These are phyloP conservation scores for Ostrea denselamellosa DNA, from an alignment of 1,140 invertebrate genomes.

Conservation along the genomic window DNA sequence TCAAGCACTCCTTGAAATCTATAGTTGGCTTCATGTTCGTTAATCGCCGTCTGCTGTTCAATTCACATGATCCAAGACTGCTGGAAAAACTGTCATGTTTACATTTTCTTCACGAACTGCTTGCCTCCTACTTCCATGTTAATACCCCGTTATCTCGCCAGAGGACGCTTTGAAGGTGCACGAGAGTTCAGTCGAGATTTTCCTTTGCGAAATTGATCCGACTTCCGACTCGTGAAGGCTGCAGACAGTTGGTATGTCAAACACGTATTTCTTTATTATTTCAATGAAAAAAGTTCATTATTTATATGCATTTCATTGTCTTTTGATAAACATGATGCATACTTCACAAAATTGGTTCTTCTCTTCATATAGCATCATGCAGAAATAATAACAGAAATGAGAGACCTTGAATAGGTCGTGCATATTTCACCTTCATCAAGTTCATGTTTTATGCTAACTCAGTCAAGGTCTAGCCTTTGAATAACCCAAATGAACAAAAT, in stretches of 20 bases:
- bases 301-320: background rate
- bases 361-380: background rate
- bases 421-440: background rate
- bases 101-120: background rate
- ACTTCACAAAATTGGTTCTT: background rate
- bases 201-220: conserved; percentile 3
- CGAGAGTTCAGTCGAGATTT: conserved; percentile 33
- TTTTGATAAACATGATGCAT: background rate
- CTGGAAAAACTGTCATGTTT: background rate
- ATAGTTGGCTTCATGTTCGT: conserved; percentile 59
- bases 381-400: background rate
- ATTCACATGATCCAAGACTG: background rate
- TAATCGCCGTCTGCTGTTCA: background rate
- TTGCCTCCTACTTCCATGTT: conserved; percentile 37
- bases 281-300: background rate
- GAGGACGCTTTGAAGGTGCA: conserved; percentile 4
- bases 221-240: conserved; percentile 29
- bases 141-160: conserved; percentile 19
- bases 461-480: too few relatives aligned
- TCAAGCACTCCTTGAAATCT: conserved; percentile 76
- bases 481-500: too few relatives aligned
- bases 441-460: background rate
- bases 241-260: background rate
- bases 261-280: background rate
- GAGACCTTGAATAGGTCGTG: conserved; percentile 36